Conservation (phyloP, 2,113 vertebrate species). For the Ellobius talpinus region DNA sequence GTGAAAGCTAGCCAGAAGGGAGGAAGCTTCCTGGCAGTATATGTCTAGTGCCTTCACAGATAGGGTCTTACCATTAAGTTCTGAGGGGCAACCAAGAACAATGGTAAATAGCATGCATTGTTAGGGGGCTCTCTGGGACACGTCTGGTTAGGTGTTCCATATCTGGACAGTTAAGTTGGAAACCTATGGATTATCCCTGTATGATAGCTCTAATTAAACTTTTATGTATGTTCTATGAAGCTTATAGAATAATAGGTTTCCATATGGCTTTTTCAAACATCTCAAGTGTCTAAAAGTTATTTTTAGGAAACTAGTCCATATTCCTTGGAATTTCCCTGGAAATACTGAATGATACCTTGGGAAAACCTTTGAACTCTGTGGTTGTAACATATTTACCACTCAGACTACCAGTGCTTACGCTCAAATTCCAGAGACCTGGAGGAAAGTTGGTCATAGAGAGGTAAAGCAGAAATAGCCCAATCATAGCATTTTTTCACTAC, state of each 20-base stretch:
- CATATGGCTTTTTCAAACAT: background rate
- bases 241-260: background rate
- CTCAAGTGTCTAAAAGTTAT: background rate
- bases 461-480: background rate
- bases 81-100: background rate
- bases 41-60: background rate
- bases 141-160: background rate
- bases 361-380: background rate
- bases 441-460: constrained; percentile 14
- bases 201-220: background rate
- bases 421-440: constrained; percentile 9
- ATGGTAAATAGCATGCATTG: background rate
- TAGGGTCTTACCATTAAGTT: background rate
- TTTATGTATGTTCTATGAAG: background rate
- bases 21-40: background rate
- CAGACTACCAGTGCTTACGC: background rate
- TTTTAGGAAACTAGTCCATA: background rate
- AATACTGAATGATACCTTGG: constrained; percentile 50
- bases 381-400: background rate
- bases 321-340: constrained; percentile 65
- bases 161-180: background rate
- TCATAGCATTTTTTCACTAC: background rate
- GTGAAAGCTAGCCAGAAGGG: too few species aligned
- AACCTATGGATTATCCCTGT: background rate
- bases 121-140: background rate